phyloP scores from a whole-genome alignment of 2,888 invertebrate species.

The Argyresthia goedartella region DNA sequence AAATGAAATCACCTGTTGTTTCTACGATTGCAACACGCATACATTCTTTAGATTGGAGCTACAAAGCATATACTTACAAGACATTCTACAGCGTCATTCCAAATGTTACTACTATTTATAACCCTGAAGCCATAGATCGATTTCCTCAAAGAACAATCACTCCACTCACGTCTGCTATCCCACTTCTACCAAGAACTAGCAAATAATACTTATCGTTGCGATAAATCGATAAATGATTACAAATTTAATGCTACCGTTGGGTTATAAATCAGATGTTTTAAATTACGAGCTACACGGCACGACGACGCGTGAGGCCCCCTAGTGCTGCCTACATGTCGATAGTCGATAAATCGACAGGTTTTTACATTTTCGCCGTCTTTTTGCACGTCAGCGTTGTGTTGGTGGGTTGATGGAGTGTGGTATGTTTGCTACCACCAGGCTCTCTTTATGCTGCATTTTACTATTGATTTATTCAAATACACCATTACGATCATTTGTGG shows the following conservation, averaged over 20 bases:
- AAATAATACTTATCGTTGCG: conserved; percentile 16
- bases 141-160: too few relatives aligned
- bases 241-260: conserved; percentile 71
- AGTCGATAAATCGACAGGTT: conserved; percentile 46
- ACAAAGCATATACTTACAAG: too few relatives aligned
- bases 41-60: too few relatives aligned
- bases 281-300: conserved; percentile 64
- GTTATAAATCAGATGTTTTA: conserved; percentile 67
- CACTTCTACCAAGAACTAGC: too few relatives aligned
- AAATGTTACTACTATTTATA: too few relatives aligned
- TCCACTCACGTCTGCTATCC: too few relatives aligned
- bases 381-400: neutral
- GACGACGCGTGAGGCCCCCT: conserved; percentile 67
- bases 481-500: too few relatives aligned
- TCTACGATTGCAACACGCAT: too few relatives aligned
- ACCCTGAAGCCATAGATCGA: too few relatives aligned
- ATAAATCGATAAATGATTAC: conserved; percentile 72
- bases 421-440: neutral
- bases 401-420: conserved; percentile 12
- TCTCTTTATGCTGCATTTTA: neutral
- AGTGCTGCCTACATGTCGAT: conserved; percentile 64
- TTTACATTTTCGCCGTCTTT: conserved; percentile 8
- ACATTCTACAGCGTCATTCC: too few relatives aligned
- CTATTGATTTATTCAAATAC: too few relatives aligned
- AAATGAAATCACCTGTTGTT: too few relatives aligned